Evolutionary conservation across 2,888 invertebrate species (phyloP).

Genomic region (Habrosyne pyritoides): DNA sequence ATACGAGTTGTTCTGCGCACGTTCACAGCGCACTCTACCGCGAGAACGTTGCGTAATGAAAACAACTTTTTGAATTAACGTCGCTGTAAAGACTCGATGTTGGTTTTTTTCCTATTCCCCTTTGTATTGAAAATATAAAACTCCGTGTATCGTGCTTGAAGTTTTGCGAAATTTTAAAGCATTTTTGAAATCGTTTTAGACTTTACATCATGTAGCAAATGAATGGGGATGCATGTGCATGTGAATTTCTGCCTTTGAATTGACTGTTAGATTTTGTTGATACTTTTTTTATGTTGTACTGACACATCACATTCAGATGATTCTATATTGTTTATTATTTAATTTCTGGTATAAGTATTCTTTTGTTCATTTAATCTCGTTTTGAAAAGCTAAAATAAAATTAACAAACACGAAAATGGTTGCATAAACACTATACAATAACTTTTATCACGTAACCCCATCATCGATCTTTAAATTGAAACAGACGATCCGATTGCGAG

Average conservation of each 20-base stretch:
- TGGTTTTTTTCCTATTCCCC: constrained; percentile 58
- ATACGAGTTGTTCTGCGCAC: constrained; percentile 60
- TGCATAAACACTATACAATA: not conserved
- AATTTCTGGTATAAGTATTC: too few species aligned
- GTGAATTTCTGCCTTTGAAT: not conserved
- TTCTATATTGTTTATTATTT: too few species aligned
- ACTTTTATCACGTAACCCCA: constrained; percentile 18
- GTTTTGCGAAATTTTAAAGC: constrained; percentile 41
- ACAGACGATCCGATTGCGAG: constrained; percentile 48
- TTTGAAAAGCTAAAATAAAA: too few species aligned
- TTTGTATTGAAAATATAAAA: constrained; percentile 71
- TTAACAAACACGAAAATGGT: not conserved
- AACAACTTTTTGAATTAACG: constrained; percentile 81
- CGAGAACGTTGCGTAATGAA: constrained; percentile 72
- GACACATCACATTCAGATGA: not conserved
- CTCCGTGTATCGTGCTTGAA: constrained; percentile 60
- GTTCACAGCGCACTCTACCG: constrained; percentile 57
- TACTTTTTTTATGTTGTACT: not conserved
- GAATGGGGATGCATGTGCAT: not conserved
- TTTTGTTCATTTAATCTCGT: too few species aligned
- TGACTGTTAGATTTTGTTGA: not conserved
- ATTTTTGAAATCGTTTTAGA: constrained; percentile 34
- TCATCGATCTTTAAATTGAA: constrained; percentile 54
- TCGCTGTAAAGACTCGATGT: constrained; percentile 64
- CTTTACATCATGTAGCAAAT: not conserved